Percentiles rank a stretch among this genome's conserved stretches.
These are phyloP conservation scores for Craseonycteris thonglongyai DNA, from an alignment of 2,113 vertebrate species.

Conservation along the genomic window DNA sequence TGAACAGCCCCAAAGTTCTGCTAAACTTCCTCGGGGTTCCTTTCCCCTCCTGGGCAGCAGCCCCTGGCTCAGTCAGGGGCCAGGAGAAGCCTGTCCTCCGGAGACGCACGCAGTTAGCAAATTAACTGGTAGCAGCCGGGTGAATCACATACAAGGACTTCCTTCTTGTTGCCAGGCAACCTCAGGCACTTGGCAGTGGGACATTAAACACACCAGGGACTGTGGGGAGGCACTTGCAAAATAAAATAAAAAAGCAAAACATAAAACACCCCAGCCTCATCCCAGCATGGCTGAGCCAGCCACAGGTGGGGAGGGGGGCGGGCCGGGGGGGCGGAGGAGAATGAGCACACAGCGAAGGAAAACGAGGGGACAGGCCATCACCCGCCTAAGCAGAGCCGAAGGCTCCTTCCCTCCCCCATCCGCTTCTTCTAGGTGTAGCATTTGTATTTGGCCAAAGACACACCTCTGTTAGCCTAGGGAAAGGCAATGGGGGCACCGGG, in stretches of 20 bases:
- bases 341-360: background rate
- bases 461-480: background rate
- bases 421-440: background rate
- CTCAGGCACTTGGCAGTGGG: constrained; percentile 60
- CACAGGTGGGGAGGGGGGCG: background rate
- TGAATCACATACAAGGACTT: constrained; percentile 64
- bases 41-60: background rate
- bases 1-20: background rate
- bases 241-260: constrained; percentile 55
- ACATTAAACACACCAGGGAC: constrained; percentile 55
- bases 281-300: background rate
- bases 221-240: constrained; percentile 43
- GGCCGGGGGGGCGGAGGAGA: rapidly evolving
- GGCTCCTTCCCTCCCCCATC: background rate
- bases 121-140: constrained; percentile 44
- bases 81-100: constrained; percentile 16
- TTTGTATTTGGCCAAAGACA: background rate
- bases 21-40: background rate
- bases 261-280: background rate
- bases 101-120: constrained; percentile 31
- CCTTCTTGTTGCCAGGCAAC: constrained; percentile 70
- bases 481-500: background rate
- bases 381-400: background rate
- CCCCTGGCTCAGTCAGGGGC: background rate
- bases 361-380: background rate